Evolutionary conservation across 2,888 invertebrate genomes (phyloP), one percentile per base, ranked within the genome.

Genomic region (Alcis repandata): DNA sequence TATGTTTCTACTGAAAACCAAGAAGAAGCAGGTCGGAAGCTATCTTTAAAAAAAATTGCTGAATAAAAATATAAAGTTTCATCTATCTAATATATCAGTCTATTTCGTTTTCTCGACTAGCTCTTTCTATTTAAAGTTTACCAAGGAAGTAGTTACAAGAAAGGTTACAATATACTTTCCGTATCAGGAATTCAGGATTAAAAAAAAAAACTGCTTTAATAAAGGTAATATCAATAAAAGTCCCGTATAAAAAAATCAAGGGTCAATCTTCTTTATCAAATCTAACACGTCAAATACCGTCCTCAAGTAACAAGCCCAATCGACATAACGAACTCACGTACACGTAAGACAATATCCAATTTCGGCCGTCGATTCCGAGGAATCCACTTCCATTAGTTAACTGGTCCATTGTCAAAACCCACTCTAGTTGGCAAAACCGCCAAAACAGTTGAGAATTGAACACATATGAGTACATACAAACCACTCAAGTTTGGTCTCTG

Each of bases 331-430:
- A 60, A 65, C 71, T 79, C 74, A 74, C 71, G 73, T 72, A 79
- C 80, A 79, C 76, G 79, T 79, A 83, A 86, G 85, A 84, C 86
- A 80, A 82, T 84, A 86, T 83, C 85, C 82, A 89, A 87, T 89
- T 88, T 82, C 75, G 73, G 78, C 78, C 79, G 80, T 85, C 87
- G 80, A 82, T 80, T 80, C 80, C 45, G 64, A 53, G 46, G 59
- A 66, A 66, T 52, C 65, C 83, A 80, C 82, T 85, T 87, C 88
- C 92, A 92, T 92, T 92, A 92, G 86, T 86, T 89, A 90, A 89
- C 90, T 86, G 80, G 78, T 68, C 83, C 82, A 91, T 90, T 92
- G 92, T 91, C 92, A 89, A 92, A 92, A 89, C 83, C 87, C 86
- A 90, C 87, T 90, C 84, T 79, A 86, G 83, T 84, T 83, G 82